phyloP scores from a whole-genome alignment of 2,797 vertebrate genomes.

The Amphiprion clarkii region DNA sequence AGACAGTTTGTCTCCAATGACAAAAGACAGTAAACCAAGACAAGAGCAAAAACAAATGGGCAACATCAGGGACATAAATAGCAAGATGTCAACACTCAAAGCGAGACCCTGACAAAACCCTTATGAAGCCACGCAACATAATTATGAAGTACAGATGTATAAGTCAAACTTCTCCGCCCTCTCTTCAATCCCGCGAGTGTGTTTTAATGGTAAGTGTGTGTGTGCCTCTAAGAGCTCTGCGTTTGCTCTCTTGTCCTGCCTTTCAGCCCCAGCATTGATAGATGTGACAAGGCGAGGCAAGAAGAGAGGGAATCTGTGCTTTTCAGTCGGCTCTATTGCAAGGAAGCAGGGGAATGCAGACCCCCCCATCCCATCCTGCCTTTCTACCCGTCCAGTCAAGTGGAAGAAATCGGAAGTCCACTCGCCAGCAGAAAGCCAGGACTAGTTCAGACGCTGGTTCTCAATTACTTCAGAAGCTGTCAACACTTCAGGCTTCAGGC shows the following conservation, averaged over 20 bases:
- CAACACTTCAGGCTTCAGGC: slow-evolving; percentile 34
- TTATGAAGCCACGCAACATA: slow-evolving; percentile 60
- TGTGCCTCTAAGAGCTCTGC: slow-evolving; percentile 29
- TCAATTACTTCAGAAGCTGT: slow-evolving; percentile 45
- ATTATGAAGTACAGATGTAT: slow-evolving; percentile 76
- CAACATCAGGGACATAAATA: slow-evolving; percentile 67
- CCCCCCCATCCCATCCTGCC: slow-evolving; percentile 29
- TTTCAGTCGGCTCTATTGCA: slow-evolving; percentile 70
- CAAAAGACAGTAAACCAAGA: slow-evolving; percentile 64
- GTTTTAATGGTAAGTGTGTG: slow-evolving; percentile 29
- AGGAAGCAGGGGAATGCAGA: slow-evolving; percentile 50
- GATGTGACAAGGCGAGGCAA: slow-evolving; percentile 58
- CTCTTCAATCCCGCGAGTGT: slow-evolving; percentile 33
- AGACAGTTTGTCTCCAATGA: slow-evolving; percentile 56
- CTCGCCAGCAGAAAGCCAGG: slow-evolving; percentile 33
- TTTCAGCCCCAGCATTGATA: slow-evolving; percentile 63
- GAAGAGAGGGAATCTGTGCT: slow-evolving; percentile 56
- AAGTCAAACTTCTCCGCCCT: slow-evolving; percentile 53
- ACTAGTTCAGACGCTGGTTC: slow-evolving; percentile 32
- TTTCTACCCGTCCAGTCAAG: slow-evolving; percentile 64
- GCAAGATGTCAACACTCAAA: slow-evolving; percentile 62
- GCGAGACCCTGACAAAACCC: slow-evolving; percentile 60
- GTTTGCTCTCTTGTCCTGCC: slow-evolving; percentile 52
- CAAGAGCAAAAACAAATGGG: slow-evolving; percentile 59
- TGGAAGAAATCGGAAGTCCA: slow-evolving; percentile 72